These are phyloP conservation scores for Siniperca obscura DNA, from an alignment of 2,797 vertebrate genomes.

Conservation along the genomic window DNA sequence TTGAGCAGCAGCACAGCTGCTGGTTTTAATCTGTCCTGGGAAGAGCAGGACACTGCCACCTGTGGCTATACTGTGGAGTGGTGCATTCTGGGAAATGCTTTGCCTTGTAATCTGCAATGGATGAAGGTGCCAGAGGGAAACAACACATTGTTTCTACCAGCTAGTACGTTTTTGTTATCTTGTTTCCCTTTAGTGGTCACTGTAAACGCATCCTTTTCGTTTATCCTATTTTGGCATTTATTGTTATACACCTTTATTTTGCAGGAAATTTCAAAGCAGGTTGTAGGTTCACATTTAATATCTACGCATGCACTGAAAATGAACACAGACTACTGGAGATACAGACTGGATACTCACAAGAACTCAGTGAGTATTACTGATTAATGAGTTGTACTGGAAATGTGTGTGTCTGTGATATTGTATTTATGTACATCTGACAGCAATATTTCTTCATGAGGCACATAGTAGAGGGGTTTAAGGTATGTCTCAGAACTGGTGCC, in stretches of 20 bases:
- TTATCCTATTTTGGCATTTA: background rate
- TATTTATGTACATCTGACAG: background rate
- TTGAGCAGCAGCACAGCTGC: conserved; percentile 61
- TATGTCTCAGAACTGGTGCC: background rate
- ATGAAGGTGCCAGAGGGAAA: conserved; percentile 74
- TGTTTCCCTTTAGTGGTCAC: background rate
- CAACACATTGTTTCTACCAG: conserved; percentile 79
- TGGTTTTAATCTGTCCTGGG: conserved; percentile 86
- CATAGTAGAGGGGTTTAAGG: background rate
- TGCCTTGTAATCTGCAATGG: conserved; percentile 86
- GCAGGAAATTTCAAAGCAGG: conserved; percentile 85
- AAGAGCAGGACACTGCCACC: conserved; percentile 43
- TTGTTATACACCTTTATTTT: conserved; percentile 23
- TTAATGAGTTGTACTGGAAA: background rate
- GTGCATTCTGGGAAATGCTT: conserved; percentile 75
- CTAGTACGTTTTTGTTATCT: conserved; percentile 73
- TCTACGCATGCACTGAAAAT: conserved; percentile 83
- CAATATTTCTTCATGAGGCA: background rate
- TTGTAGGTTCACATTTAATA: conserved; percentile 84
- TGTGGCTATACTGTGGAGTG: conserved; percentile 88
- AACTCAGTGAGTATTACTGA: conserved; percentile 83
- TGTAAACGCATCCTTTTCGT: background rate
- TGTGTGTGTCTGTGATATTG: background rate
- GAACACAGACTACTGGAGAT: conserved; percentile 80
- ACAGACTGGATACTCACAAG: conserved; percentile 86